These are phyloP conservation scores for Microctonus aethiopoides DNA, from an alignment of 2,888 invertebrate genomes.

Conservation along the genomic window DNA sequence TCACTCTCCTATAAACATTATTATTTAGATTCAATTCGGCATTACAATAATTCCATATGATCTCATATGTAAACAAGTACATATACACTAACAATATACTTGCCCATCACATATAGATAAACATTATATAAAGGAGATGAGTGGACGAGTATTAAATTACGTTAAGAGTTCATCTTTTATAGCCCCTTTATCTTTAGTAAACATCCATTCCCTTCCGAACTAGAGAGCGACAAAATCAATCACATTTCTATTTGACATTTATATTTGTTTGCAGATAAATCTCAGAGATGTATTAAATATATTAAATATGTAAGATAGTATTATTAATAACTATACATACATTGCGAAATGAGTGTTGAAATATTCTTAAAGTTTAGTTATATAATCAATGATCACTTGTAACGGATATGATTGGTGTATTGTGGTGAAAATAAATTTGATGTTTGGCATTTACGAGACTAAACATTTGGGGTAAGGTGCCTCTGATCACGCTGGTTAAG, in stretches of 20 bases:
- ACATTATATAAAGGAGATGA: not conserved
- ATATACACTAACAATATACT: not conserved
- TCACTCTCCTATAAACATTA: not conserved
- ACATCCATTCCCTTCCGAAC: not conserved
- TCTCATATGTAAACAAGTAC: not conserved
- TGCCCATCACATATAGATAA: no score
- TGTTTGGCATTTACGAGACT: conserved; percentile 26
- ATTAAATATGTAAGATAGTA: not conserved
- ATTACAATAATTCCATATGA: no score
- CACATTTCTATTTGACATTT: not conserved
- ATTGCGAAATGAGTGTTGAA: no score
- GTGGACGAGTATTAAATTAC: conserved; percentile 4
- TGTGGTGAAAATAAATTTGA: not conserved
- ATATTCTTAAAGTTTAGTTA: no score
- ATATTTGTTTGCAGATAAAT: not conserved
- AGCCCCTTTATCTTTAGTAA: not conserved
- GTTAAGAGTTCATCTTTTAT: not conserved
- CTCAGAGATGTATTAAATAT: not conserved
- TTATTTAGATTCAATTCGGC: not conserved
- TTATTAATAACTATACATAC: not conserved
- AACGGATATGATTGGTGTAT: no score
- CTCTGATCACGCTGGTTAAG: conserved; percentile 44
- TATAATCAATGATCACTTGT: no score
- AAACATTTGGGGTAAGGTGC: conserved; percentile 34
- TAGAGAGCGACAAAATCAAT: conserved; percentile 2